These are phyloP conservation scores for Proales similis DNA, from an alignment of 1,140 invertebrate species.

Conservation along the genomic window DNA sequence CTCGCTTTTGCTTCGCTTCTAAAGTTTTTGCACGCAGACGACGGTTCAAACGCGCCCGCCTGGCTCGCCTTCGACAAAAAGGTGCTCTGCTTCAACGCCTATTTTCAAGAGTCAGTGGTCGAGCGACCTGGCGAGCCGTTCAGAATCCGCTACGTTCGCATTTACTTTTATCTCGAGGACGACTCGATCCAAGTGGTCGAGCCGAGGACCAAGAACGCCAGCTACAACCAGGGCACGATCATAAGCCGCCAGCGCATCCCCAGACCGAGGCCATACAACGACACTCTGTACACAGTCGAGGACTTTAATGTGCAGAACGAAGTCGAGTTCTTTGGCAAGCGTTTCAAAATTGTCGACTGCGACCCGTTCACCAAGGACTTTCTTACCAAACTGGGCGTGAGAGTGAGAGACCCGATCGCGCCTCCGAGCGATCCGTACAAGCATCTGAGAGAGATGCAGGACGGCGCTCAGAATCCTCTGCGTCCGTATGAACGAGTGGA, in stretches of 20 bases:
- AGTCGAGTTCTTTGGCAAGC: conserved; percentile 64
- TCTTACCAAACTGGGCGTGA: conserved; percentile 71
- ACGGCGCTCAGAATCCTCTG: conserved; percentile 49
- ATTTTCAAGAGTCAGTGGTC: conserved; percentile 52
- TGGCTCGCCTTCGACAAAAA: conserved; percentile 81
- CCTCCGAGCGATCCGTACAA: conserved; percentile 49
- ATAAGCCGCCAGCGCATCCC: conserved; percentile 69
- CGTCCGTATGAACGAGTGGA: conserved; percentile 52
- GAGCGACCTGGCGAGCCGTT: conserved; percentile 52
- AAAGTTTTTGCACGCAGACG: conserved; percentile 49
- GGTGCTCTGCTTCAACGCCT: conserved; percentile 52
- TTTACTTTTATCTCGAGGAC: conserved; percentile 55
- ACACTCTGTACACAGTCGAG: conserved; percentile 63
- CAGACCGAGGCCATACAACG: conserved; percentile 61
- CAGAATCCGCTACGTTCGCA: conserved; percentile 49
- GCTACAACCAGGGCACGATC: conserved; percentile 57
- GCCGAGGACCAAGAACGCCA: conserved; percentile 51
- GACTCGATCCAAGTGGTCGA: conserved; percentile 54
- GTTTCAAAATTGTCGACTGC: conserved; percentile 72
- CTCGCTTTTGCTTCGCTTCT: neutral
- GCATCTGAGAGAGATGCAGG: conserved; percentile 47
- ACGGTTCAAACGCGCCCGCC: conserved; percentile 63
- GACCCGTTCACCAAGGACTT: conserved; percentile 75
- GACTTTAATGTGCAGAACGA: conserved; percentile 63
- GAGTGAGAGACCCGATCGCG: conserved; percentile 53